Base-by-base conservation (phyloP, 2,797 vertebrate genomes). In the Otolemur crassicaudatus region DNA sequence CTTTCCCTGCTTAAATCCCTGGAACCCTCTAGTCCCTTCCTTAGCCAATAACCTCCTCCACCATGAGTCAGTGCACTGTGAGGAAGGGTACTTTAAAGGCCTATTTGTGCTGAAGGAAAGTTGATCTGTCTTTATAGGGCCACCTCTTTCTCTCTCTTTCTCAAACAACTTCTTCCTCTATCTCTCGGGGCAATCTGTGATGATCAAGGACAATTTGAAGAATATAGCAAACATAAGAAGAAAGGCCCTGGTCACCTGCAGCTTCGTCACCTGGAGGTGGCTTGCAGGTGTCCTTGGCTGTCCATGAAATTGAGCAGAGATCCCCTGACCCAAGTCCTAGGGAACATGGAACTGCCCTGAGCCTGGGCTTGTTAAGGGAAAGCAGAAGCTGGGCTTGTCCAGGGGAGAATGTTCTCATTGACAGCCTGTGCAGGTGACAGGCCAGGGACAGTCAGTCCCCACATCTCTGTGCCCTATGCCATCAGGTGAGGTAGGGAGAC, bases 11-110 rank as follows among this genome's bases (percentile, higher is more conserved):
- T 67, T 8, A 20, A 75, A 19, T 37, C 34, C 31, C 40, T 25
- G 67, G 73, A 65, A 72, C 10, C 12, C 19, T 63, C 61, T 7
- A 40, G 37, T 4, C 8, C 13, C 69, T 76, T 37, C 34, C 23
- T 23, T 14, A 40, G 20, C n/a, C 40, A 46, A 29, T 25, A 22
- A 17, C 58, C 49, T 17, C 27, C 58, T 37, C 53, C 13, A 72
- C 67, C 5, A 58, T 25, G 70, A 27, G 34, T 22, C n/a, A 5
- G 4, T 11, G n/a, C 2, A 0, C 13, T 13, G 0, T 31, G 58
- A 37, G 65, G 87, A 77, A 73, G 13, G 17, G 27, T 49, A 75
- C 37, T 73, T 6, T 31, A 34, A 49, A 72, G 0, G 0, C 58
- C 11, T 14, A 11, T 0, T 2, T 56, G 12, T 83, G 76, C 29